phyloP scores from a whole-genome alignment of 2,888 invertebrate genomes.

The Sturmia bella region DNA sequence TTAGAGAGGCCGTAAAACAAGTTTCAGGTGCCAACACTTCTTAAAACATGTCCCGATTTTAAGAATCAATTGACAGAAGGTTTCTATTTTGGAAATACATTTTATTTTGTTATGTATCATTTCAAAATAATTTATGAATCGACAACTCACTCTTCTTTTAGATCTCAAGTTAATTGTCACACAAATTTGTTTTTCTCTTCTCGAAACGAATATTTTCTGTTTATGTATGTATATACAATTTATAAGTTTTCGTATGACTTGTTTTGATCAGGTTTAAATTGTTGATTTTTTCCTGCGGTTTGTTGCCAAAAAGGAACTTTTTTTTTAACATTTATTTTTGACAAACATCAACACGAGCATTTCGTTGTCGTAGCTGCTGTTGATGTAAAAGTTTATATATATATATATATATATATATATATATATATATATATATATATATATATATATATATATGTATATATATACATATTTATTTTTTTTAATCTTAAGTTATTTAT shows the following conservation, averaged over 20 bases:
- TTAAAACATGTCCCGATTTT: too few relatives aligned
- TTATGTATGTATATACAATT: slow-evolving; percentile 41
- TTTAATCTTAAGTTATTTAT: slow-evolving; percentile 33
- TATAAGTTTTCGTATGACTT: slow-evolving; percentile 68
- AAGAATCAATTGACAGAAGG: too few relatives aligned
- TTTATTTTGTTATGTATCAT: too few relatives aligned
- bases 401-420: too few relatives aligned
- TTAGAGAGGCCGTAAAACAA: too few relatives aligned
- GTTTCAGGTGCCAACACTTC: too few relatives aligned
- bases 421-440: too few relatives aligned
- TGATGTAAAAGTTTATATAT: slow-evolving; percentile 18
- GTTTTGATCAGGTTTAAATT: slow-evolving; percentile 66
- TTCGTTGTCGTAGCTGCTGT: slow-evolving; percentile 15
- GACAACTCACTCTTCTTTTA: too few relatives aligned
- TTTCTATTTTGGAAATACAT: too few relatives aligned
- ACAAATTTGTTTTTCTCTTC: slow-evolving; percentile 19
- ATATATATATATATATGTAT: too few relatives aligned
- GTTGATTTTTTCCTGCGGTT: slow-evolving; percentile 32
- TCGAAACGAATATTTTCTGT: slow-evolving; percentile 3
- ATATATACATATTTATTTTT: slow-evolving; percentile 24
- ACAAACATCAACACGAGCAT: slow-evolving; percentile 40
- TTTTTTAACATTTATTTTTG: slow-evolving; percentile 29
- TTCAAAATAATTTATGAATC: too few relatives aligned
- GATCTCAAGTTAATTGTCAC: slow-evolving; percentile 15
- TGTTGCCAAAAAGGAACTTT: slow-evolving; percentile 21